Evolutionary conservation across 2,113 vertebrate genomes (phyloP), one percentile per base, ranked within the genome.

Genomic region (Sardina pilchardus): DNA sequence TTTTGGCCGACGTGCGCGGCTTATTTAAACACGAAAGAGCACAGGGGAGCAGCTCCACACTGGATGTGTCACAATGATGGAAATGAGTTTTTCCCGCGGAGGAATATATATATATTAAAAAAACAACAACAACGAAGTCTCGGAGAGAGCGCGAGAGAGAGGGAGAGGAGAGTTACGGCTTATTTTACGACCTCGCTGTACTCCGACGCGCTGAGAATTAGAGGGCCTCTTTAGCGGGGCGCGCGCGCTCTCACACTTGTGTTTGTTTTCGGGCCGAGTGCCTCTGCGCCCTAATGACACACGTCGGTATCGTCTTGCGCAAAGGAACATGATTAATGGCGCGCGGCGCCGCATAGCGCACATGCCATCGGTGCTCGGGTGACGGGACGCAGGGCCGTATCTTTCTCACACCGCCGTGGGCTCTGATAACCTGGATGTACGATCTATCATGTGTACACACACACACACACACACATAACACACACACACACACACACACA

Each of bases 351-450:
- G 8, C 71, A 78, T 78, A 78, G 71, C 16, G 34, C 34, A 34
- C 71, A 78, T 78, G 14, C 71, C 71, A 34, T 17, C 71, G 39
- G 34, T 12, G 1, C 14, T 26, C 26, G 14, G 30, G 17, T 78
- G 30, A 78, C 16, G 71, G 39, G 71, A 36, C 4, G 30, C 71
- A 78, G 71, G 16, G 71, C 12, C 14, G 30, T 36, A 12, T 36
- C 71, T 78, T 78, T 78, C 71, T 34, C 71, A 78, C 71, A 78
- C 71, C 39, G 71, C 71, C 39, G 71, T 39, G 71, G 71, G 36
- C 16, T 78, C 71, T 78, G 71, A 78, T 78, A 78, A 78, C 71
- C 71, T 34, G 12, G 36, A 78, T 78, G 34, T 78, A 39, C 10
- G 71, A 78, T 34, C 71, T 78, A 36, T 78, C 71, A 30, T 71